phyloP scores from a whole-genome alignment of 1,140 invertebrate species.

The Acromyrmex echinatior region DNA sequence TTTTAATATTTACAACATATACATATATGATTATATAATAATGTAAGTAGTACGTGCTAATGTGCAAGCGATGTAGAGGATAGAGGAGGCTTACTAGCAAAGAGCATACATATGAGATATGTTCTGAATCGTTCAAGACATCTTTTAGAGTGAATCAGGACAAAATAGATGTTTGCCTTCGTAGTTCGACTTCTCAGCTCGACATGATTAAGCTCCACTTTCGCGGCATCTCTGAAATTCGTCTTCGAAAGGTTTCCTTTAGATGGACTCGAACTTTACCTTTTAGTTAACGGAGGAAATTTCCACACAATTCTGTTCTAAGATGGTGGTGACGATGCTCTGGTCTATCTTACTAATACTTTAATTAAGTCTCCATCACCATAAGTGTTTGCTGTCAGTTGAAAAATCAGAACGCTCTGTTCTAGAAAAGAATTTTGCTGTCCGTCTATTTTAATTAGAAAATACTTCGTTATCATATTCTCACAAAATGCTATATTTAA shows the following conservation, averaged over 20 bases:
- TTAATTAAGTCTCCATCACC: slow-evolving; percentile 64
- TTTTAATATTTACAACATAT: neutral
- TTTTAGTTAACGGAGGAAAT: slow-evolving; percentile 73
- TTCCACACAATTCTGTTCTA: slow-evolving; percentile 67
- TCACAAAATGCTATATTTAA: neutral
- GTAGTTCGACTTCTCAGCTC: slow-evolving; percentile 72
- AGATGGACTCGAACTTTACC: slow-evolving; percentile 74
- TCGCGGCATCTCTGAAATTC: slow-evolving; percentile 75
- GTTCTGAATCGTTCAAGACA: slow-evolving; percentile 10
- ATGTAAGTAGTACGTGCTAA: neutral
- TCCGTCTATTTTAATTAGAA: slow-evolving; percentile 1
- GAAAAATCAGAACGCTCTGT: slow-evolving; percentile 32
- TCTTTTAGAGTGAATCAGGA: neutral
- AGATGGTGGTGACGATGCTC: slow-evolving; percentile 20
- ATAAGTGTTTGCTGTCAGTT: neutral
- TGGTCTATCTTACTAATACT: slow-evolving; percentile 36
- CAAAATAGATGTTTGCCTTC: slow-evolving; percentile 24
- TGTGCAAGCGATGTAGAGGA: neutral
- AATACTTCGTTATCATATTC: neutral
- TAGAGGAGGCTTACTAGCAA: neutral
- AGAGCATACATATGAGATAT: neutral
- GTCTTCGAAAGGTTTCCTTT: slow-evolving; percentile 77
- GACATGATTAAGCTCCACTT: slow-evolving; percentile 72
- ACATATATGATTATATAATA: neutral
- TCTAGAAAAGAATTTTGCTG: neutral